Percentiles rank a stretch among this genome's conserved stretches.
These are phyloP conservation scores for Cheilinus undulatus DNA, from an alignment of 2,113 vertebrate species.

Conservation along the genomic window DNA sequence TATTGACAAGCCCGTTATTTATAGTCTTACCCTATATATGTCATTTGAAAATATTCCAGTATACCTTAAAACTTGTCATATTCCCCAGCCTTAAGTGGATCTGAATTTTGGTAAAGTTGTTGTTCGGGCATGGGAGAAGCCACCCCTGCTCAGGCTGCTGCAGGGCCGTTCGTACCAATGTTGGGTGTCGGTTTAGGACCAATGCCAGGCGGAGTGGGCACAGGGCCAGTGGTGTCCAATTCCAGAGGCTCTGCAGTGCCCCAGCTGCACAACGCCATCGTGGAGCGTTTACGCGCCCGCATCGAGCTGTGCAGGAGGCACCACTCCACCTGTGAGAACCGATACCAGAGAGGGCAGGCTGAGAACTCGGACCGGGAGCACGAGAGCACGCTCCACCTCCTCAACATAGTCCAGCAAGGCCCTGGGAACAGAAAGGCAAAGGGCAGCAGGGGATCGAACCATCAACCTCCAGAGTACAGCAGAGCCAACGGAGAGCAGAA, in stretches of 20 bases:
- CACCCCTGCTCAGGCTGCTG: constrained; percentile 88
- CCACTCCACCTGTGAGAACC: constrained; percentile 93
- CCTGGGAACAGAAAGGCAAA: constrained; percentile 87
- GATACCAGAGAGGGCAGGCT: constrained; percentile 90
- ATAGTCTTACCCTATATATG: too few relatives aligned
- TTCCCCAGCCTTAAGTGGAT: too few relatives aligned
- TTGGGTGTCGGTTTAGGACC: constrained; percentile 84
- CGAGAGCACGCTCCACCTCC: constrained; percentile 92
- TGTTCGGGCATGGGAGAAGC: constrained; percentile 89
- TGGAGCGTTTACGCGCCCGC: constrained; percentile 93
- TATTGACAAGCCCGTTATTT: too few relatives aligned
- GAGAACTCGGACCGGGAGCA: constrained; percentile 92
- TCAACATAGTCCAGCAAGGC: constrained; percentile 92
- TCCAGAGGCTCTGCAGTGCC: constrained; percentile 87
- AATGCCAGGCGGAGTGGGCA: constrained; percentile 76
- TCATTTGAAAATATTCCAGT: too few relatives aligned
- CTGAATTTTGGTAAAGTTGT: constrained; percentile 53
- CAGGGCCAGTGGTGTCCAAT: constrained; percentile 78
- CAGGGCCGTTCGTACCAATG: constrained; percentile 82
- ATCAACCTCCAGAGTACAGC: constrained; percentile 79
- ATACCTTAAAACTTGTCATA: too few relatives aligned
- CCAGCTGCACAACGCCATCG: constrained; percentile 93
- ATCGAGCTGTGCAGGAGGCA: constrained; percentile 94
- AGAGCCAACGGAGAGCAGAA: constrained; percentile 86
- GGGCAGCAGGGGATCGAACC: constrained; percentile 82